Evolutionary conservation across 2,888 invertebrate species (phyloP).

Genomic region (Ganaspis brasiliensis): DNA sequence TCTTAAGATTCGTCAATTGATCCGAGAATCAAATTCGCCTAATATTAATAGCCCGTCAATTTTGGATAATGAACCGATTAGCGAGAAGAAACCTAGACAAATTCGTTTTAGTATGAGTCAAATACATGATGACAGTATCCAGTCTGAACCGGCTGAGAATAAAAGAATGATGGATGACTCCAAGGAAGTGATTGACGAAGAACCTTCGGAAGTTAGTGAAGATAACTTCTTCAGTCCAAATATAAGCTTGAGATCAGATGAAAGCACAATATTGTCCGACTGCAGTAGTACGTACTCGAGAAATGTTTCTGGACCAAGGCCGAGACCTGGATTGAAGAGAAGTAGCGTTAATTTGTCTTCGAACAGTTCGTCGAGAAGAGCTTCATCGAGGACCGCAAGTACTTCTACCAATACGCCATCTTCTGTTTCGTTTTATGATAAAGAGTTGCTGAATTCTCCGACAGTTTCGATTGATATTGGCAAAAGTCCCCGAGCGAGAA

Average conservation of each 20-base stretch:
- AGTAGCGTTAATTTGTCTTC: conserved; percentile 52
- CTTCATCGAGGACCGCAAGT: conserved; percentile 11
- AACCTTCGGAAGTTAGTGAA: conserved; percentile 37
- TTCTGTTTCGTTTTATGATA: neutral
- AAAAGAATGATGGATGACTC: conserved; percentile 30
- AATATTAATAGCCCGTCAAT: neutral
- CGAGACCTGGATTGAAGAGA: conserved; percentile 71
- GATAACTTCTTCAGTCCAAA: conserved; percentile 65
- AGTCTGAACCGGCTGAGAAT: conserved; percentile 49
- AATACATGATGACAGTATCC: conserved; percentile 41
- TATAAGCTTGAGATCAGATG: conserved; percentile 61
- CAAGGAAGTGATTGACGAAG: conserved; percentile 39
- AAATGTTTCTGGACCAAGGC: conserved; percentile 63
- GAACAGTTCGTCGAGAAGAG: conserved; percentile 27
- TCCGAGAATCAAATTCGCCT: conserved; percentile 70
- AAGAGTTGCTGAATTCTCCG: neutral
- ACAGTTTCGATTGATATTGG: neutral
- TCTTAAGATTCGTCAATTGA: conserved; percentile 75
- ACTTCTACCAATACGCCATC: neutral
- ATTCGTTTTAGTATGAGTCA: conserved; percentile 75
- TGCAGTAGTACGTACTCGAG: conserved; percentile 46
- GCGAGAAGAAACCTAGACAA: conserved; percentile 68
- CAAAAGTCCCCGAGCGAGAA: neutral
- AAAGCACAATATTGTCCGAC: conserved; percentile 66
- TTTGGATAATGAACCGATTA: conserved; percentile 39